A percentile compares a stretch with the other conserved stretches of the same genome.
Conservation (phyloP, 2,797 vertebrate species). For the Hippopotamyrus pictus region DNA sequence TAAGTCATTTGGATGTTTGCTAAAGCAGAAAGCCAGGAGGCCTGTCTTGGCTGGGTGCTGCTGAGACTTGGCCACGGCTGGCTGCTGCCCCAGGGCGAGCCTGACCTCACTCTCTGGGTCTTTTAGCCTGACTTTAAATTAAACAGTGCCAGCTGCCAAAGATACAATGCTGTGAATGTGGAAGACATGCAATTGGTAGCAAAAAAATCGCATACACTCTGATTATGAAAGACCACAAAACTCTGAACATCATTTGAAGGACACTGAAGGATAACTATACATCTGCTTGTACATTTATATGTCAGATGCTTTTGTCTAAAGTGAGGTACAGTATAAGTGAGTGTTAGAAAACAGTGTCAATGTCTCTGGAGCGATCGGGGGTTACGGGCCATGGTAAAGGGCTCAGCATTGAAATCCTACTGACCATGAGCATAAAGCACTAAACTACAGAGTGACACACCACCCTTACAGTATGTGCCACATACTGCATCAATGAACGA, state of each 20-base stretch:
- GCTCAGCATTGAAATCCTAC: background rate
- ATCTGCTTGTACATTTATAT: background rate
- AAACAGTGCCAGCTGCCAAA: background rate
- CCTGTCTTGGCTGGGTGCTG: constrained; percentile 30
- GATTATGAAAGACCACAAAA: background rate
- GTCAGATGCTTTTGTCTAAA: background rate
- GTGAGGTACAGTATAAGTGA: background rate
- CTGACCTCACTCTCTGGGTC: constrained; percentile 34
- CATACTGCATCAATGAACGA: background rate
- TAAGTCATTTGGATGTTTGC: constrained; percentile 8
- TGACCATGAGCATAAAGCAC: background rate
- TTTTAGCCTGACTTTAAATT: constrained; percentile 39
- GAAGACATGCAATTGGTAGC: constrained; percentile 18
- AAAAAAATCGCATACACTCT: constrained; percentile 28
- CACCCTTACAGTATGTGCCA: background rate
- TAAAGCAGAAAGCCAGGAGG: constrained; percentile 41
- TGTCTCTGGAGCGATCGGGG: background rate
- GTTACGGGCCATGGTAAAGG: background rate
- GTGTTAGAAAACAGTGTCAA: background rate
- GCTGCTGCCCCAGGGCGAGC: constrained; percentile 39
- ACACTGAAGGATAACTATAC: background rate
- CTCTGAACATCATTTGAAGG: background rate
- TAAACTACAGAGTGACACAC: background rate
- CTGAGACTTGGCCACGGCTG: constrained; percentile 31
- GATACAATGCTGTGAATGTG: background rate